Conservation (phyloP, 1,140 invertebrate species). For the Bombus soroeensis region DNA sequence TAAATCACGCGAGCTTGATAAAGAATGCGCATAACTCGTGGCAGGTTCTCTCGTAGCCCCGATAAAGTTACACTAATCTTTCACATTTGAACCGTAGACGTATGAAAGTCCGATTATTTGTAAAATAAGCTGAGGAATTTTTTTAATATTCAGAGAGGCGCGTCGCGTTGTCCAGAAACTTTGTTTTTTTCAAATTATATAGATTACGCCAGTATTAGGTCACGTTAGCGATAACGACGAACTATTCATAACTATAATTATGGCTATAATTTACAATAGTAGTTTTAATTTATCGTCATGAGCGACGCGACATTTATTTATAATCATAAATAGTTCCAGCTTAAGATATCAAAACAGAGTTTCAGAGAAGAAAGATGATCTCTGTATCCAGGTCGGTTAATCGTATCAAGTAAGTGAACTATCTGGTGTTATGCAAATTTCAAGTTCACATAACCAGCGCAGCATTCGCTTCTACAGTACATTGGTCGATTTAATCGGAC, state of each 20-base stretch:
- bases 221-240: too few species aligned
- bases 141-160: neutral
- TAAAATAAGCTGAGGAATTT: neutral
- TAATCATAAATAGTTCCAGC: too few species aligned
- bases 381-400: neutral
- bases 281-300: too few species aligned
- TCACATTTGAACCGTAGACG: too few species aligned
- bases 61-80: neutral
- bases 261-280: too few species aligned
- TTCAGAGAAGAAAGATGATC: neutral
- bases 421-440: slow-evolving; percentile 36
- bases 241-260: too few species aligned
- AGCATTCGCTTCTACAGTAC: slow-evolving; percentile 9
- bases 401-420: neutral
- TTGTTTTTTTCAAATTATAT: too few species aligned
- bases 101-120: neutral
- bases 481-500: slow-evolving; percentile 50
- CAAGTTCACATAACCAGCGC: slow-evolving; percentile 35
- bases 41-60: neutral
- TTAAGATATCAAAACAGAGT: neutral
- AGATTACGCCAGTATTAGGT: too few species aligned
- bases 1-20: slow-evolving; percentile 31
- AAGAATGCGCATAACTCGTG: slow-evolving; percentile 1
- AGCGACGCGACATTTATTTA: too few species aligned
- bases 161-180: too few species aligned